Base-by-base conservation (phyloP, 1,140 invertebrate species). In the Formica exsecta region DNA sequence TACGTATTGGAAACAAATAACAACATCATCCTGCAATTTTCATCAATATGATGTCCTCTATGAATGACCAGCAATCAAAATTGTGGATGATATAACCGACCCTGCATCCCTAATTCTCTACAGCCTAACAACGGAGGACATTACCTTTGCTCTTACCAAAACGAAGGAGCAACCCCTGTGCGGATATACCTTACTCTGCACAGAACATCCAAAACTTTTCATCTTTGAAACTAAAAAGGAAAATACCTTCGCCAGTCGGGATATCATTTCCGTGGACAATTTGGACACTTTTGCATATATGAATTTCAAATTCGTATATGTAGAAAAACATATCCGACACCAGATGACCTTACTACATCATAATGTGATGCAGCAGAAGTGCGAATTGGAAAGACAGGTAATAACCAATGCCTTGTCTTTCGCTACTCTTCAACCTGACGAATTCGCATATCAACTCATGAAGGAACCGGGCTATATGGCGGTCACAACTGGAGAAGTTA, bases 201-300 rank as follows among this genome's bases (percentile, higher is more conserved):
- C 88, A 0, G 90, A 92, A 71, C 87, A 92, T 25, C 87, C 87
- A 0, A 92, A 90, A 86, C 13, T 92, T 0, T 65, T 91, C 0
- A 86, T 92, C 2, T 9, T 89, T 0, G 89, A 92, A 41, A 64
- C 80, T 11, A 16, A 16, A 13, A n/a, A 48, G 0, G 74, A 48
- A 16, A 19, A 86, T 25, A n/a, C 73, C 2, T 64, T 90, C 13
- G 5, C 81, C 1, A 57, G 3, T 3, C n/a, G 36, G 7, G 41
- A 16, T 1, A 11, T 1, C 0, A 41, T 65, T 1, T 32, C 41
- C 0, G 7, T 74, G 13, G 71, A 74, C 5, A 79, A 66, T 66
- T 48, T 70, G 1, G 75, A 77, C 5, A 64, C 65, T 1, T 76
- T 62, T 16, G 4, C 59, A 0, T 76, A 36, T 36, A 48, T 76